Conservation (phyloP, 1,140 invertebrate genomes). For the Bombus polaris region DNA sequence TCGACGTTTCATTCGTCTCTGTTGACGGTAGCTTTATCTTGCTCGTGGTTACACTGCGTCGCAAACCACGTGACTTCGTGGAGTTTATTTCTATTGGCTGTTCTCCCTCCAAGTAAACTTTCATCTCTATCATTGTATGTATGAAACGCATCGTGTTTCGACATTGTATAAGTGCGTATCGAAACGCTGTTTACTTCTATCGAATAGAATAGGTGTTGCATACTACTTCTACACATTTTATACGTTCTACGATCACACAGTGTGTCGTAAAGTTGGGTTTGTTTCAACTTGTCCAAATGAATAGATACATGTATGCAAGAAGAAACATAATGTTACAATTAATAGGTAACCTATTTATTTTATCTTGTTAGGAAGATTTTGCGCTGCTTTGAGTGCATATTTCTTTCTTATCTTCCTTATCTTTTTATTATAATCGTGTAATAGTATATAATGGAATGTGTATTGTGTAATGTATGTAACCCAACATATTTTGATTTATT, state of each 20-base stretch:
- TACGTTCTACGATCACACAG: background rate
- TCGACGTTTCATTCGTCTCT: slow-evolving; percentile 32
- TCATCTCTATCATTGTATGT: background rate
- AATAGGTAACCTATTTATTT: slow-evolving; percentile 24
- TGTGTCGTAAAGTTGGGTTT: background rate
- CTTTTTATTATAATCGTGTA: background rate
- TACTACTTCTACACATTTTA: slow-evolving; percentile 17
- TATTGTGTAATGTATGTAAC: background rate
- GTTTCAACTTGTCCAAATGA: background rate
- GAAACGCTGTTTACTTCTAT: slow-evolving; percentile 29
- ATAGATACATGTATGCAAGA: background rate
- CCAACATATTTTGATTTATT: background rate
- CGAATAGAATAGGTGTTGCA: background rate
- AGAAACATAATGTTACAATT: background rate
- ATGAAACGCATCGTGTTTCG: slow-evolving; percentile 7
- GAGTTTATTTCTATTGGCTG: slow-evolving; percentile 26
- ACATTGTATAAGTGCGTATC: background rate
- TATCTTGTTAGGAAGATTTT: slow-evolving; percentile 10
- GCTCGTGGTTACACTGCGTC: slow-evolving; percentile 19
- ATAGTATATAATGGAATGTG: background rate
- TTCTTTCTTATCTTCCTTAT: slow-evolving; percentile 8
- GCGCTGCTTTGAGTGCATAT: background rate
- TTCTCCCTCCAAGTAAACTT: background rate
- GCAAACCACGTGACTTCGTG: slow-evolving; percentile 42
- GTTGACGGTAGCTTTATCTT: slow-evolving; percentile 30